Conservation (phyloP, 2,888 invertebrate species). For the Agrotis clavis region DNA sequence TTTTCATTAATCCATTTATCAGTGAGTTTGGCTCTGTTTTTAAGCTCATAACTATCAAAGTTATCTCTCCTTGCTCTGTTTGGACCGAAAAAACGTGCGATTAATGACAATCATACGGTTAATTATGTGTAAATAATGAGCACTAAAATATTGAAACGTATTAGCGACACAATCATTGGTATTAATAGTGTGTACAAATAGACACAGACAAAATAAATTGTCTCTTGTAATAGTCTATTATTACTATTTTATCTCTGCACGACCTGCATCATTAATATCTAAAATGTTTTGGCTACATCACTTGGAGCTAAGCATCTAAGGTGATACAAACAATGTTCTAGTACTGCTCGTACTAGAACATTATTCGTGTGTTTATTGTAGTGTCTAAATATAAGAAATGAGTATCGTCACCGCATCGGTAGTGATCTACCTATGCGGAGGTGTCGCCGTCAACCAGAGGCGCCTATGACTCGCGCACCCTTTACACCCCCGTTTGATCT, state of each 20-base stretch:
- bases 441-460: conserved; percentile 22
- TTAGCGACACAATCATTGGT: conserved; percentile 28
- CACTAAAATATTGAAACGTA: conserved; percentile 31
- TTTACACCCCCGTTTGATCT: conserved; percentile 45
- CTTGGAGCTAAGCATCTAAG: conserved; percentile 35
- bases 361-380: not conserved
- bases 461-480: conserved; percentile 16
- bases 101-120: conserved; percentile 44
- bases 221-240: conserved; percentile 30
- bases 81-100: conserved; percentile 27
- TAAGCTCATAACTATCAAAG: conserved; percentile 9
- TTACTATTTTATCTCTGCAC: conserved; percentile 31
- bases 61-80: conserved; percentile 39
- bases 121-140: conserved; percentile 35
- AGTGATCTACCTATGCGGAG: not conserved
- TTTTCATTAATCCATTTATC: not conserved
- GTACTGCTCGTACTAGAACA: conserved; percentile 15
- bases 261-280: conserved; percentile 49
- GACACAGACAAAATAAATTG: conserved; percentile 35
- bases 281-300: conserved; percentile 56
- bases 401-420: conserved; percentile 27
- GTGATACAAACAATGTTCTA: conserved; percentile 48
- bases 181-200: conserved; percentile 28
- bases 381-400: conserved; percentile 52
- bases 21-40: not conserved